A percentile compares a stretch with the other conserved stretches of the same genome.
phyloP scores from a whole-genome alignment of 2,888 invertebrate genomes.

The Apotomis turbidana region DNA sequence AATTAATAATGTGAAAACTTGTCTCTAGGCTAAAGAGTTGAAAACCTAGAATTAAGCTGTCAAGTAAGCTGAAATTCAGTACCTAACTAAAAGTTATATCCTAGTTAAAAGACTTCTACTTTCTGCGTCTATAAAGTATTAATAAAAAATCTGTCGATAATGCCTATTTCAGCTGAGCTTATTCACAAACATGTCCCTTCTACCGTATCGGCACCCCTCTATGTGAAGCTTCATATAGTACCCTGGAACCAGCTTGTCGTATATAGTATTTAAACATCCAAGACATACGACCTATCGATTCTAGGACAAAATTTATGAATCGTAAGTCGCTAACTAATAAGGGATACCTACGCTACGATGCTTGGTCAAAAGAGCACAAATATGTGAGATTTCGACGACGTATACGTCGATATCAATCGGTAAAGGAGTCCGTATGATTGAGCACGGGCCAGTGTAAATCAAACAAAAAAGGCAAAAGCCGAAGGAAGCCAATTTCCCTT shows the following conservation, averaged over 20 bases:
- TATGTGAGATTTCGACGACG: conserved; percentile 14
- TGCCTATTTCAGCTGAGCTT: conserved; percentile 4
- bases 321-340: conserved; percentile 25
- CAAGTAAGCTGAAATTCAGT: no score
- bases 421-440: conserved; percentile 17
- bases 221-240: neutral
- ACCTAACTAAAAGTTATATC: no score
- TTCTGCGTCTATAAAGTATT: neutral
- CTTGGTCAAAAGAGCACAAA: neutral
- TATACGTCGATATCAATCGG: neutral
- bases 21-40: no score
- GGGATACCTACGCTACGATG: conserved; percentile 15
- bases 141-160: neutral
- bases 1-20: no score
- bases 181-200: conserved; percentile 13
- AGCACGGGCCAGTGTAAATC: conserved; percentile 43
- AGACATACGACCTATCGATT: neutral
- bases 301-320: neutral
- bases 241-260: neutral
- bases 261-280: neutral
- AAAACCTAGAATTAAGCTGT: no score
- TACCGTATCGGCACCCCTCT: neutral
- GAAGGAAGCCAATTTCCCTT: conserved; percentile 52
- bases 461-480: conserved; percentile 46
- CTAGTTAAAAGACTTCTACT: neutral